phyloP scores from a whole-genome alignment of 1,140 invertebrate genomes.

The Anthonomus grandis region DNA sequence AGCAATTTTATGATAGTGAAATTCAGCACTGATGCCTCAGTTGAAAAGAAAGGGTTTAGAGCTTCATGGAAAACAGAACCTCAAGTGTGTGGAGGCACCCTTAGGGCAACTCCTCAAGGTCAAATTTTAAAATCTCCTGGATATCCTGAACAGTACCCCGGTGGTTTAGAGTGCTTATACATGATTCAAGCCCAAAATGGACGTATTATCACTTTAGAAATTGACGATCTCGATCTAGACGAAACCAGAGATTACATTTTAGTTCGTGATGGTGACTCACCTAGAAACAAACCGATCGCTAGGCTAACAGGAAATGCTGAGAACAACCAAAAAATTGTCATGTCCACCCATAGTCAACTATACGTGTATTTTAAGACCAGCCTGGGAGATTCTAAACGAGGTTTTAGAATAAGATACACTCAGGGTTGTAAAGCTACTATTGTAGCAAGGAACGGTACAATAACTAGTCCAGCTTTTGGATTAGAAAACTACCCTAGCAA shows the following conservation, averaged over 20 bases:
- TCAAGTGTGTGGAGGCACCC: slow-evolving; percentile 76
- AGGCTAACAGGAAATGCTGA: slow-evolving; percentile 73
- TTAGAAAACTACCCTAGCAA: slow-evolving; percentile 85
- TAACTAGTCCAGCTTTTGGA: slow-evolving; percentile 83
- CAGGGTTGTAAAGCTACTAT: slow-evolving; percentile 84
- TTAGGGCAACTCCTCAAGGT: slow-evolving; percentile 77
- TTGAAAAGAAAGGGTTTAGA: slow-evolving; percentile 91
- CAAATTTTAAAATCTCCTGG: slow-evolving; percentile 84
- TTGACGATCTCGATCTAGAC: slow-evolving; percentile 87
- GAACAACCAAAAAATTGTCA: slow-evolving; percentile 79
- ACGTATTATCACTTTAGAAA: slow-evolving; percentile 82
- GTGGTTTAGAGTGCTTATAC: slow-evolving; percentile 91
- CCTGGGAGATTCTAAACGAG: slow-evolving; percentile 79
- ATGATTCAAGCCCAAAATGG: slow-evolving; percentile 85
- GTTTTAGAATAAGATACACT: slow-evolving; percentile 78
- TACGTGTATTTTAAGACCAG: slow-evolving; percentile 93
- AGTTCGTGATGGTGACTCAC: slow-evolving; percentile 83
- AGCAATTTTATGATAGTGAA: slow-evolving; percentile 98
- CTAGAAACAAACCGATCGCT: slow-evolving; percentile 79
- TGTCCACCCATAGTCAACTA: slow-evolving; percentile 84
- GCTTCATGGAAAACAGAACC: slow-evolving; percentile 93
- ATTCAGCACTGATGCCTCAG: slow-evolving; percentile 89
- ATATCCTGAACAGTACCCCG: slow-evolving; percentile 89
- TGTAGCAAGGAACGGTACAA: slow-evolving; percentile 74
- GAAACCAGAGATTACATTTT: slow-evolving; percentile 82